These are phyloP conservation scores for Tetanocera ferruginea DNA, from an alignment of 2,888 invertebrate genomes.

Conservation along the genomic window DNA sequence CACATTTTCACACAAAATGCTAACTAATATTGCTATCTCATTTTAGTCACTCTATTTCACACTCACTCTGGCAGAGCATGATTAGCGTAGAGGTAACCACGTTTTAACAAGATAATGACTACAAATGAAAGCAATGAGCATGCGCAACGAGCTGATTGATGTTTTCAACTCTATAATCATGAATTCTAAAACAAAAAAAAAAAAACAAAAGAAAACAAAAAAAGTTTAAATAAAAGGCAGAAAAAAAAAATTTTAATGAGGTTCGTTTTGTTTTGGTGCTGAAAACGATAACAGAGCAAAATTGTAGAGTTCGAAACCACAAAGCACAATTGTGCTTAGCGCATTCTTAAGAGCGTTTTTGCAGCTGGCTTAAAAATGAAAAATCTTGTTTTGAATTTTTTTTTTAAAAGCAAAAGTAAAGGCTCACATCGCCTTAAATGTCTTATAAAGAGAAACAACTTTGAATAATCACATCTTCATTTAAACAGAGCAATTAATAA, in stretches of 20 bases:
- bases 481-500: no score
- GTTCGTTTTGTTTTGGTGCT: no score
- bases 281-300: no score
- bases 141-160: constrained; percentile 36
- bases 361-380: no score
- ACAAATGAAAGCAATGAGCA: constrained; percentile 25
- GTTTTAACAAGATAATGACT: constrained; percentile 35
- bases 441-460: no score
- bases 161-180: constrained; percentile 33
- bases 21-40: background rate
- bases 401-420: no score
- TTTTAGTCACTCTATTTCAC: background rate
- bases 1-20: background rate
- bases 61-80: background rate
- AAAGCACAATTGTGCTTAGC: no score
- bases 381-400: no score
- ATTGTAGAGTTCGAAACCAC: no score
- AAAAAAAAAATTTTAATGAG: background rate
- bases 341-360: no score
- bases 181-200: constrained; percentile 25
- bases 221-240: background rate
- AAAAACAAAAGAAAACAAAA: background rate
- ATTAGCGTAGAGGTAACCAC: constrained; percentile 10
- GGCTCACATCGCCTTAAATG: no score
- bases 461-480: no score